Evolutionary conservation across 2,888 invertebrate species (phyloP), one percentile per base, ranked within the genome.

Genomic region (Orthosia cruda): DNA sequence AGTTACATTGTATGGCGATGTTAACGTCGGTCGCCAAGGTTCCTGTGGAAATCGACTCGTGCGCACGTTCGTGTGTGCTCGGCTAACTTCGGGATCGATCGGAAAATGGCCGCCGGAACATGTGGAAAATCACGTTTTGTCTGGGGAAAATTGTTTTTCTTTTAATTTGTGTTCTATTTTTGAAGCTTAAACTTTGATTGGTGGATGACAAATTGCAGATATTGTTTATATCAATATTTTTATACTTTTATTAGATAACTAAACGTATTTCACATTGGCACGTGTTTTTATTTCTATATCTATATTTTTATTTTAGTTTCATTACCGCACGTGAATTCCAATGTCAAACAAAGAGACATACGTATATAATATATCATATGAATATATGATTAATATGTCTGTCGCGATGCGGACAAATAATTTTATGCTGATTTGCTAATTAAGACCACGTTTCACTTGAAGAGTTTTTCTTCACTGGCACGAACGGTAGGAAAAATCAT

Each of bases 11-110:
- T 71, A 62, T 74, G 71, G 65, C 61, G 78, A 80, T 77, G 83
- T 83, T 84, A 85, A 86, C 85, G 74, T 84, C 88, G 77, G 88
- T 89, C 90, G 87, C 84, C 92, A 92, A 92, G 92, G 91, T 90
- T 90, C 77, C 82, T 77, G 54, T 87, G 87, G 89, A 88, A 87
- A 80, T 66, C 58, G 62, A 71, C 81, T 85, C 83, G 73, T 62
- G 74, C 83, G 81, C 84, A 67, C 54, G 74, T 26, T 83, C 89
- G 81, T 65, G 23, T 26, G 9, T 71, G 63, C 65, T 90, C 91
- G 91, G 83, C 57, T 50, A 57, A 55, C 62, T 59, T 90, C 89
- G 90, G 81, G 66, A 74, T 57, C 65, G 16, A 69, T 87, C 88
- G 89, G 83, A 49, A 62, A 62, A 58, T 63, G 40, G 54, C 81